phyloP scores from a whole-genome alignment of 2,888 invertebrate species.

The Leptinotarsa peninsularis region DNA sequence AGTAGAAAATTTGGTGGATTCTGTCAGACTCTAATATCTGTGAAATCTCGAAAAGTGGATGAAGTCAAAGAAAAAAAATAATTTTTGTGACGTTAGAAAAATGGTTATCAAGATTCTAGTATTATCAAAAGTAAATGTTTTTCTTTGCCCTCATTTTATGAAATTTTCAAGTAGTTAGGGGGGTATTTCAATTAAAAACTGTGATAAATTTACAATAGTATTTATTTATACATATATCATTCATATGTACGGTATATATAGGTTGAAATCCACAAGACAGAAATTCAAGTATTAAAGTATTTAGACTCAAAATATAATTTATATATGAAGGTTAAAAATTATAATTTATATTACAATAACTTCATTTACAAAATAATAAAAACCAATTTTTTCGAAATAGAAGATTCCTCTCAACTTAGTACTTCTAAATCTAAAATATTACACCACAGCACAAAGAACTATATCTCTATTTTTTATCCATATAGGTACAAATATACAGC shows the following conservation, averaged over 20 bases:
- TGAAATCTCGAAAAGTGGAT: no score
- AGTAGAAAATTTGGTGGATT: no score
- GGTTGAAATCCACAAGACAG: conserved; percentile 68
- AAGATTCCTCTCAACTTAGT: conserved; percentile 60
- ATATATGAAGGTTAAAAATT: conserved; percentile 58
- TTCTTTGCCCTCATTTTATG: no score
- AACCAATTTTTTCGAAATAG: conserved; percentile 49
- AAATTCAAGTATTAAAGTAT: conserved; percentile 62
- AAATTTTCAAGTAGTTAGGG: neutral
- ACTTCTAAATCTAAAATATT: conserved; percentile 65
- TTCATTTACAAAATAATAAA: conserved; percentile 59
- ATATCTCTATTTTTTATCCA: conserved; percentile 66
- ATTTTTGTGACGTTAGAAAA: no score
- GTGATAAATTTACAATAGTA: conserved; percentile 65
- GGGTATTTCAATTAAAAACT: conserved; percentile 35
- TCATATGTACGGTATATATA: conserved; percentile 66
- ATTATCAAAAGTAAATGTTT: no score
- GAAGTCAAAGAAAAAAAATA: no score
- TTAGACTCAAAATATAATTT: conserved; percentile 61
- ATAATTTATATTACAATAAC: conserved; percentile 61
- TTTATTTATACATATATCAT: conserved; percentile 68
- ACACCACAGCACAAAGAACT: conserved; percentile 69
- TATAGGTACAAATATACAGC: conserved; percentile 68
- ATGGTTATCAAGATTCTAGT: no score
- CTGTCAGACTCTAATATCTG: no score